Percentiles rank a stretch among this genome's conserved stretches.
These are phyloP conservation scores for Puntigrus tetrazona DNA, from an alignment of 2,113 vertebrate genomes.

Conservation along the genomic window DNA sequence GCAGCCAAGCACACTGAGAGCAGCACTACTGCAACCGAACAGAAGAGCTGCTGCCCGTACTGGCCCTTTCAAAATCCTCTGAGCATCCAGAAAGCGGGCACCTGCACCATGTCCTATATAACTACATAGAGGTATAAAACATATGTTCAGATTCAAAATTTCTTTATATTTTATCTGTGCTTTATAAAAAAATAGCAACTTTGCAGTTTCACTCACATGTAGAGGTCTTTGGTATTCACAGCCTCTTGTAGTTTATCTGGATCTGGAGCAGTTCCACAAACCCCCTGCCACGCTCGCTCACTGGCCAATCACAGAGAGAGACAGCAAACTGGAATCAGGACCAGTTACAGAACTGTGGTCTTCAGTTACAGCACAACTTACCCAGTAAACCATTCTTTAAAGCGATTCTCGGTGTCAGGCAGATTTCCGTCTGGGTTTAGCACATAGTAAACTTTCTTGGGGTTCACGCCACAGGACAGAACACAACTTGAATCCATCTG, in stretches of 20 bases:
- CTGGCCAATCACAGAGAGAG: conserved; percentile 63
- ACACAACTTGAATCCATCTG: conserved; percentile 69
- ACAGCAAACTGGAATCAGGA: not conserved
- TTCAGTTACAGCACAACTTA: conserved; percentile 58
- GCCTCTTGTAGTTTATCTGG: conserved; percentile 77
- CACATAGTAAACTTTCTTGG: conserved; percentile 81
- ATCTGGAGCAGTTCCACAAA: conserved; percentile 78
- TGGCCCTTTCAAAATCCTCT: conserved; percentile 73
- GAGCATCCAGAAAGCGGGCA: conserved; percentile 80
- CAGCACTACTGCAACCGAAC: conserved; percentile 90
- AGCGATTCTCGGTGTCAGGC: conserved; percentile 78
- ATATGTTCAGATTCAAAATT: not conserved
- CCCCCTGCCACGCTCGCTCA: conserved; percentile 82
- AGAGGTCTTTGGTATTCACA: conserved; percentile 82
- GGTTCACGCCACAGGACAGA: conserved; percentile 79
- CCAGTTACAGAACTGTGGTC: not conserved
- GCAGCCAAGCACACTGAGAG: conserved; percentile 81
- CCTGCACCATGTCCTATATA: conserved; percentile 90
- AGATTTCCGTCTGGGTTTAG: conserved; percentile 88
- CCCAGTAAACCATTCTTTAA: conserved; percentile 86
- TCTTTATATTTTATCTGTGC: not conserved
- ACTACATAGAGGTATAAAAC: conserved; percentile 61
- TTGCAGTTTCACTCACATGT: conserved; percentile 82
- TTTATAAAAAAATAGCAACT: not conserved
- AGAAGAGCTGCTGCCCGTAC: conserved; percentile 82